Evolutionary conservation across 2,113 vertebrate genomes (phyloP), one percentile per base, ranked within the genome.

Genomic region (Leucopsar rothschildi): DNA sequence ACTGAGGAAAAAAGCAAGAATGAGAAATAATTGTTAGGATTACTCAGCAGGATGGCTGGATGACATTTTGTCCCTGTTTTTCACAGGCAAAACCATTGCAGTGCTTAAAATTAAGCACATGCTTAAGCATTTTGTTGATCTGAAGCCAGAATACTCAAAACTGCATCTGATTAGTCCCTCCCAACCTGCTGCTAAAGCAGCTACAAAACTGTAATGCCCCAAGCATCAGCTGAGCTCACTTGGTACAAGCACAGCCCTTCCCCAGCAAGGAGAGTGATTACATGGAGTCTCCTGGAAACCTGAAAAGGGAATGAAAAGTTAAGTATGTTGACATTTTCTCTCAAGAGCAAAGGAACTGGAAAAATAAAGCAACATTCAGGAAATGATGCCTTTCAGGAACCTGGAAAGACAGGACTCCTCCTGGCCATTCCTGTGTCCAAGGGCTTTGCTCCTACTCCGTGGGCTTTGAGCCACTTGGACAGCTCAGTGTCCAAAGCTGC

Each of bases 391-490:
- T 95, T 84, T 87, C 45, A 68, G 76, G 88, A 86, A 31, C 35
- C 20, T 20, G 4, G 39, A 17, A 65, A 64, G 79, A 11, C 76
- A 88, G 68, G 45, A 55, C 24, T 65, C 35, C 68, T 88, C 47
- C 60, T 70, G 6, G 10, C 42, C 5, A 1, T 57, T 65, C 66
- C 79, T 27, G 42, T 10, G 45, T 77, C 71, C 59, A 75, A 40
- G 71, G 52, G 9, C 80, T 66, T 70, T 0, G 0, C 33, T 80
- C 4, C 50, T 80, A 33, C 15, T 57, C 19, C 1, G 0, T 60
- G 86, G 87, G 90, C 86, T 84, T 20, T 14, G 86, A 95, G 93
- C 85, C 95, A 82, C 92, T 75, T 11, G 72, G 90, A 86, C 83
- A 80, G 94, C 95, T 94, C 61, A 40, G 92, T 4, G 13, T 33